Conservation (phyloP, 2,888 invertebrate genomes). For the Cotesia congregata region DNA sequence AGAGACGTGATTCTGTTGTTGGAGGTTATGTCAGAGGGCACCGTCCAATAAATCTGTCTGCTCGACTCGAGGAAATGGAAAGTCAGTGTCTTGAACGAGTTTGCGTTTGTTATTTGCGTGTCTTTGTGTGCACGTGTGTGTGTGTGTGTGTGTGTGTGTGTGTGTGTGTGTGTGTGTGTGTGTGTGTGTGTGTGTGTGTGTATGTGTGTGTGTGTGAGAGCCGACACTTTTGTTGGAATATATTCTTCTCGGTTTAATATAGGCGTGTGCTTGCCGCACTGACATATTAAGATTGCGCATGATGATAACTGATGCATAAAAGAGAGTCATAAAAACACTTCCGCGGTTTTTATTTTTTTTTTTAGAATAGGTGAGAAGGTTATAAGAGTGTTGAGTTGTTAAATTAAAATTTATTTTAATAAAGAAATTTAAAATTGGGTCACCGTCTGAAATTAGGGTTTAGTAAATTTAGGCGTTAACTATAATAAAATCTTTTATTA, state of each 20-base stretch:
- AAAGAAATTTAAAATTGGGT: too few relatives aligned
- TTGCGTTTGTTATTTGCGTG: not conserved
- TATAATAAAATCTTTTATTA: too few relatives aligned
- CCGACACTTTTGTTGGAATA: not conserved
- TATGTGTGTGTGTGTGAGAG: not conserved
- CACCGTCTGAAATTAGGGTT: too few relatives aligned
- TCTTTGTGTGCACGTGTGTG: not conserved
- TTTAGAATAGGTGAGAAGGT: not conserved
- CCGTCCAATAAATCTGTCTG: conserved; percentile 1
- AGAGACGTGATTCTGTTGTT: not conserved
- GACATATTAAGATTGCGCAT: conserved; percentile 60
- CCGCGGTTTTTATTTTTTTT: not conserved
- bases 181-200: not conserved
- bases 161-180: not conserved
- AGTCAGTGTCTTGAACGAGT: not conserved
- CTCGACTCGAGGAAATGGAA: conserved; percentile 20
- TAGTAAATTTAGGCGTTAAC: too few relatives aligned
- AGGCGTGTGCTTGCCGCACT: conserved; percentile 9
- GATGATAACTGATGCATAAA: conserved; percentile 54
- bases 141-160: not conserved
- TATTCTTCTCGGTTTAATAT: conserved; percentile 1
- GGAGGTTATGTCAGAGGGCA: conserved; percentile 15
- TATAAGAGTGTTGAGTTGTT: not conserved
- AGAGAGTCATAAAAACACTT: conserved; percentile 56
- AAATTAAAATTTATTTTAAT: too few relatives aligned